Evolutionary conservation across 2,113 vertebrate species (phyloP), one percentile per base, ranked within the genome.

Genomic region (Malurus elegans): DNA sequence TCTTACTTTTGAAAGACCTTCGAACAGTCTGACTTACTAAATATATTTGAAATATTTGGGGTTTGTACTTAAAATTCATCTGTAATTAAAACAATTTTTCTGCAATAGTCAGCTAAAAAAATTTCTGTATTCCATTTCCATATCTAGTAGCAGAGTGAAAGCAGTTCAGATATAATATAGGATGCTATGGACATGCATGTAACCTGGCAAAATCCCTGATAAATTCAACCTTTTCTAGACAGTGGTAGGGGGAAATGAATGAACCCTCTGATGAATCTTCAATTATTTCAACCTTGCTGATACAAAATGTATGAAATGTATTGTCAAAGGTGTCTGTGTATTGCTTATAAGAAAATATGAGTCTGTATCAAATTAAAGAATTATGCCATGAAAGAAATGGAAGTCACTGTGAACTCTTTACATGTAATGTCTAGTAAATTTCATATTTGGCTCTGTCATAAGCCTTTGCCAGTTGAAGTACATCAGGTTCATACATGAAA

Each of bases 1-100:
- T 96, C 80, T 81, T 75, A 85, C 31, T 92, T 95, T 89, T 91
- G 73, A 89, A 95, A 91, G 42, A 81, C 23, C 44, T 81, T 88
- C 2, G 0, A 78, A 74, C 31, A 75, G 17, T 67, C 48, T 92
- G 50, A 92, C 72, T 45, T 86, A 69, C 45, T 61, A 80, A 72
- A 71, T 45, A 25, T 54, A 65, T 79, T 90, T 95, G 62, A 94
- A 96, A 96, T 60, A 85, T 57, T 96, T 75, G 23, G 8, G 10
- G 40, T 79, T 81, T 4, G 1, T 72, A 78, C 28, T 91, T 24
- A 69, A 34, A 92, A 87, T 71, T 75, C 4, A 38, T 85, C n/a
- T 47, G 18, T 75, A 95, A 81, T 86, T 89, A 81, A 84, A 92
- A 75, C 7, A 65, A 48, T 53, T 91, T n/a, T 80, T 89, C 65